These are phyloP conservation scores for Calameuta idolon DNA, from an alignment of 2,888 invertebrate genomes.

Conservation along the genomic window DNA sequence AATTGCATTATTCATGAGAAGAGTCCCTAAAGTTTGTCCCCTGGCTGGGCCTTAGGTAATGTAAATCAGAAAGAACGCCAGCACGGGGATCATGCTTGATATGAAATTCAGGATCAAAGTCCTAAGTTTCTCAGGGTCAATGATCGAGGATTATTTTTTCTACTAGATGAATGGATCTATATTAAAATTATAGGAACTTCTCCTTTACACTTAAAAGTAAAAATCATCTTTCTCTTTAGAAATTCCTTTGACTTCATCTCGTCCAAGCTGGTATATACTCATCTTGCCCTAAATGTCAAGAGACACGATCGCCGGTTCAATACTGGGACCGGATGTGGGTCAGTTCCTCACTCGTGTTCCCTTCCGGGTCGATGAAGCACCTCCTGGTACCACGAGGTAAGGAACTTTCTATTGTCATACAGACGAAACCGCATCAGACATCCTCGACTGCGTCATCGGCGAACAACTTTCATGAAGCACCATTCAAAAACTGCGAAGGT, in stretches of 20 bases:
- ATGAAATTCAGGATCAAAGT: background rate
- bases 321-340: slow-evolving; percentile 53
- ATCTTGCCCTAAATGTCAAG: slow-evolving; percentile 5
- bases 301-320: slow-evolving; percentile 6
- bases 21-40: background rate
- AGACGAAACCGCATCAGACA: slow-evolving; percentile 21
- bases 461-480: slow-evolving; percentile 26
- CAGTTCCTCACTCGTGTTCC: slow-evolving; percentile 55
- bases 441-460: slow-evolving; percentile 20
- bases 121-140: background rate
- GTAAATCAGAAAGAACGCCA: background rate
- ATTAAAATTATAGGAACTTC: background rate
- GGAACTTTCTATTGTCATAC: slow-evolving; percentile 58
- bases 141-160: background rate
- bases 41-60: background rate
- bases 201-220: background rate
- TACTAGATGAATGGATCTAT: background rate
- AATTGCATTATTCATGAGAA: background rate
- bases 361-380: slow-evolving; percentile 57
- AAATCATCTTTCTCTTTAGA: background rate
- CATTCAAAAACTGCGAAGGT: background rate
- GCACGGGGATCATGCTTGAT: background rate
- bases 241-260: background rate
- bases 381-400: slow-evolving; percentile 31
- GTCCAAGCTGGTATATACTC: background rate